A percentile compares a stretch with the other conserved stretches of the same genome.
Evolutionary conservation across 2,113 vertebrate genomes (phyloP).

Genomic region (cattle (Bos taurus)): ARS-UCD2.0 NC_037333.1:105760501-105761000

Average conservation of each 20-base stretch:
- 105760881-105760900: background rate
- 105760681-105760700: background rate
- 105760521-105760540: background rate
- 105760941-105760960: background rate
- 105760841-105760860: background rate
- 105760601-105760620: background rate
- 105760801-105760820: background rate
- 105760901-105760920: background rate
- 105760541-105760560: background rate
- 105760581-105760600: background rate
- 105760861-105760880: background rate
- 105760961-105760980: background rate
- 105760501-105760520: background rate
- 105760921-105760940: no score
- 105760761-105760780: background rate
- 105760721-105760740: background rate
- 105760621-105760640: background rate
- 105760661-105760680: background rate
- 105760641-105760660: background rate
- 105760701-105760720: no score
- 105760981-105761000: background rate
- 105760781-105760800: background rate
- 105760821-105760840: background rate
- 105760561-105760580: background rate
- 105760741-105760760: background rate